Evolutionary conservation across 2,888 invertebrate species (phyloP), one percentile per base, ranked within the genome.

Genomic region (Catocala nupta): DNA sequence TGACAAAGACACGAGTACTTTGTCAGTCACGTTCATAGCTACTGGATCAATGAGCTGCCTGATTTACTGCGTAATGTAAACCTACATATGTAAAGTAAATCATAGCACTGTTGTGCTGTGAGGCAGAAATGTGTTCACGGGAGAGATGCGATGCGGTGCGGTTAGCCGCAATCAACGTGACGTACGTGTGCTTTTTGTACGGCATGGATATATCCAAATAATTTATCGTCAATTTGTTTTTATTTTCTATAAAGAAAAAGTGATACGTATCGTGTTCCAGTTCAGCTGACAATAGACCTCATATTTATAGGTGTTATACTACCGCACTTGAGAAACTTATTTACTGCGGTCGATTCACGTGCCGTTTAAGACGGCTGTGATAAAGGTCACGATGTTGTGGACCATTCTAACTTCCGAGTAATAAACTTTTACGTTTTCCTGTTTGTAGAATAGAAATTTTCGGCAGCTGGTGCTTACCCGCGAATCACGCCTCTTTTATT

Each of bases 121-220:
- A 67, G 71, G 66, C 55, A 66, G 67, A 71, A 75, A 71, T 63
- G 48, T 67, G 45, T 50, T 51, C 59, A 49, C 57, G 56, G 57
- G 36, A 63, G 57, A 63, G 61, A 58, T 60, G 57, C 39, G 64
- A 54, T 45, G 63, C 51, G 44, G 39, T 74, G 74, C 51, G 74
- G 74, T 74, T 67, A 75, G 66, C 75, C 74, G 75, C 75, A 74
- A 74, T 75, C 69, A 75, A 71, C 25, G 55, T 75, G 75, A 69
- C 61, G 50, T 63, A 48, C 63, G 60, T 60, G 65, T 63, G 60
- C 66, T 66, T 69, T 74, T 75, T 69, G 60, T 63, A 53, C 64
- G 47, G 61, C 62, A 63, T 63, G 59, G 47, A 74, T 74, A 59
- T 61, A 65, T 74, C 72, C 61, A 64, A 75, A 75, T 75, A 75